phyloP scores from a whole-genome alignment of 2,888 invertebrate species.

The Drosophila quinaria region DNA sequence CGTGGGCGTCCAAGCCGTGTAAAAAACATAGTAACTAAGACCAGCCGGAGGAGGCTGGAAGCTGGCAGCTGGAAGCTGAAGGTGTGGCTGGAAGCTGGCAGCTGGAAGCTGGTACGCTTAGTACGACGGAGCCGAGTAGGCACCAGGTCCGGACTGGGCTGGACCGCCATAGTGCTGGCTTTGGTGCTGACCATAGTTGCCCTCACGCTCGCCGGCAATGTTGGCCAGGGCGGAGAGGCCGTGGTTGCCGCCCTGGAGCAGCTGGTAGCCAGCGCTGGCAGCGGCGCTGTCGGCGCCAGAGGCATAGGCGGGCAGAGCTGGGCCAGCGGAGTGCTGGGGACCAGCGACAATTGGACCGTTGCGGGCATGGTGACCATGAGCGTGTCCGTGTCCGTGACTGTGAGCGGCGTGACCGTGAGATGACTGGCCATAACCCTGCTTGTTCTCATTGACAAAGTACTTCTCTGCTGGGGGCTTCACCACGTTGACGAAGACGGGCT shows the following conservation, averaged over 20 bases:
- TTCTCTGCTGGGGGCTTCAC: slow-evolving; percentile 85
- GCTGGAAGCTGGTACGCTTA: slow-evolving; percentile 40
- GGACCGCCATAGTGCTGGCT: slow-evolving; percentile 44
- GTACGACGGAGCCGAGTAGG: slow-evolving; percentile 57
- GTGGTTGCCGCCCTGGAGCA: slow-evolving; percentile 75
- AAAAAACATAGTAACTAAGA: slow-evolving; percentile 65
- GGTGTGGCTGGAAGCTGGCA: slow-evolving; percentile 7
- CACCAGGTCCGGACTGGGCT: slow-evolving; percentile 49
- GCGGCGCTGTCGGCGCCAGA: slow-evolving; percentile 74
- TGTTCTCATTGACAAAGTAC: slow-evolving; percentile 84
- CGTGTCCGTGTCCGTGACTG: slow-evolving; percentile 18
- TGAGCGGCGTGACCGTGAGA: slow-evolving; percentile 23
- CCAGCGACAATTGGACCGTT: slow-evolving; percentile 55
- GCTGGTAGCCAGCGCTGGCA: slow-evolving; percentile 77
- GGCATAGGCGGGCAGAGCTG: slow-evolving; percentile 67
- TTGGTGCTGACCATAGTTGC: slow-evolving; percentile 43
- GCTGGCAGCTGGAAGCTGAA: no score
- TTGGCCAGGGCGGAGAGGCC: slow-evolving; percentile 76
- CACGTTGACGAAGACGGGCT: slow-evolving; percentile 85
- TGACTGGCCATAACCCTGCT: slow-evolving; percentile 71
- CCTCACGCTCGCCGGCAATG: slow-evolving; percentile 69
- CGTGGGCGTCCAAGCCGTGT: slow-evolving; percentile 55
- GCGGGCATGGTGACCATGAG: slow-evolving; percentile 11
- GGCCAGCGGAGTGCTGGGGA: slow-evolving; percentile 48
- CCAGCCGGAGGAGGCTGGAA: slow-evolving; percentile 28